Evolutionary conservation across 2,888 invertebrate genomes (phyloP), one percentile per base, ranked within the genome.

Genomic region (Netelia fuscicornis): DNA sequence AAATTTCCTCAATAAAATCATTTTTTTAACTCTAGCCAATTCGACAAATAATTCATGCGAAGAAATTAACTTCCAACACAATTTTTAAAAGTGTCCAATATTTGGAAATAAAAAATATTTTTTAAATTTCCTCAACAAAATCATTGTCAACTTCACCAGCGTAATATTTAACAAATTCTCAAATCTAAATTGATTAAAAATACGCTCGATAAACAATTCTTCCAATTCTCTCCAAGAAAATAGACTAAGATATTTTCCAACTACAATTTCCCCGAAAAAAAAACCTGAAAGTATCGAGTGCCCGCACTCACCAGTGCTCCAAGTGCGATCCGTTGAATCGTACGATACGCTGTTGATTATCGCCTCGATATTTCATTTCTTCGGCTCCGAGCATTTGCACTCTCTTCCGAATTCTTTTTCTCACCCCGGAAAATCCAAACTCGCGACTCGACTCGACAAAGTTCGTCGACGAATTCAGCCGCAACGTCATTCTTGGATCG

Each of bases 311-410:
- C 86, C 76, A 64, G n/a, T 77, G 82, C 20, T 89, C 86, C 60
- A 82, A 56, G 58, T 71, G 85, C 74, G 83, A 84, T 86, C 85
- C 81, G 60, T 87, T 86, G 60, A 87, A 65, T 11, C 77, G 87
- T 58, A 70, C 62, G 72, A 87, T 88, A 48, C 84, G 83, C 52
- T 87, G 85, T 72, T 87, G 88, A 88, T 87, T 89, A 74, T 88
- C 87, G 48, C 83, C 78, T 13, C 86, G 86, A 67, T 86, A 86
- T 65, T 87, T 89, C 76, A 87, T 86, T 60, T 82, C 86, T 65
- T 86, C 87, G 13, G 82, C 87, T 2, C 86, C 86, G 56, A 87
- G 84, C 87, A 85, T 88, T 71, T 88, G 75, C 8, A 88, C 25
- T 25, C 88, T 74, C 72, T 76, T 86, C 6, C 78, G 56, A 1